Conservation (phyloP, 2,797 vertebrate species). For the Enteromius paludinosus region DNA sequence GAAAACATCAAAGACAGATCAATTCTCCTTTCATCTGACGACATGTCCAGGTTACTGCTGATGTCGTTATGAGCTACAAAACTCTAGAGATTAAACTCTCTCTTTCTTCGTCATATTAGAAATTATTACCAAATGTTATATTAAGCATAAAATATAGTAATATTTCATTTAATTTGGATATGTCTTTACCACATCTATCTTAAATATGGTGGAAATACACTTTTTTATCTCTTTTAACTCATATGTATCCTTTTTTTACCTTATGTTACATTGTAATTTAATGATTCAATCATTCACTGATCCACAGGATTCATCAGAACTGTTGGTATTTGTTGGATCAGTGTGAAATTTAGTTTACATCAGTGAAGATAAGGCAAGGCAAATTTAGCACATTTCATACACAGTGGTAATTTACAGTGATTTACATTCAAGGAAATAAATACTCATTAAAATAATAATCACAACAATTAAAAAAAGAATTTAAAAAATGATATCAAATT, state of each 20-base stretch:
- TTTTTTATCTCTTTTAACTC: background rate
- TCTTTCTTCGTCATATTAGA: background rate
- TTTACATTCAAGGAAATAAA: too few relatives aligned
- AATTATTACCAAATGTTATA: background rate
- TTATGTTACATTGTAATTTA: background rate
- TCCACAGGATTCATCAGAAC: background rate
- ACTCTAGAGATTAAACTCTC: background rate
- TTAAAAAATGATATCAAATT: too few relatives aligned
- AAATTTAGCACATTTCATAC: too few relatives aligned
- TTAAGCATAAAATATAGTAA: background rate
- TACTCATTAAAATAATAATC: too few relatives aligned
- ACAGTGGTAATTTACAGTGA: too few relatives aligned
- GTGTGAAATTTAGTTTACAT: background rate
- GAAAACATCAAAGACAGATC: slow-evolving; percentile 16
- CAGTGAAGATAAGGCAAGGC: background rate
- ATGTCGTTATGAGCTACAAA: background rate
- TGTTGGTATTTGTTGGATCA: background rate
- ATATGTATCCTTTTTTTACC: background rate
- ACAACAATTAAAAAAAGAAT: too few relatives aligned
- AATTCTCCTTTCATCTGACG: slow-evolving; percentile 32
- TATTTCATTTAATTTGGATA: background rate
- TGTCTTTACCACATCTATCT: background rate
- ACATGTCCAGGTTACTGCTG: slow-evolving; percentile 16
- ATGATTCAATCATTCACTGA: background rate
- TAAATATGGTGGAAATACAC: background rate